Percentiles rank a stretch among this genome's conserved stretches.
phyloP scores from a whole-genome alignment of 2,113 vertebrate genomes.

The Paramormyrops kingsleyae region DNA sequence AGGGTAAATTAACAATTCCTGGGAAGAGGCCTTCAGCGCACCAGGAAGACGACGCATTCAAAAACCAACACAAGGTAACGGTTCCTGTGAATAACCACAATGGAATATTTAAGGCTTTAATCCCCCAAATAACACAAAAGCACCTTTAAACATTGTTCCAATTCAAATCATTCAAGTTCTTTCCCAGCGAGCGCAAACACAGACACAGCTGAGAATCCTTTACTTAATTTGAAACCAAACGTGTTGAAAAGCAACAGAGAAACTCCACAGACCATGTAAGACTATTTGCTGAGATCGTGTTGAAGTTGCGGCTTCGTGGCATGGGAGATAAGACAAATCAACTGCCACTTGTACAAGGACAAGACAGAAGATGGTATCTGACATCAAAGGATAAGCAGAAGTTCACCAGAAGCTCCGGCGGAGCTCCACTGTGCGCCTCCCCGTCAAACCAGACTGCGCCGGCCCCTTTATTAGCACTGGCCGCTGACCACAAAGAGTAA shows the following conservation, averaged over 20 bases:
- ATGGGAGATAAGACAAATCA: conserved; percentile 2
- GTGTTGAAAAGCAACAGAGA: not conserved
- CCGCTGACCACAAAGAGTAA: not conserved
- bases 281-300: not conserved
- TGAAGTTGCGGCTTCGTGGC: not conserved
- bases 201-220: not conserved
- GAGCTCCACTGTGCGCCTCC: not conserved
- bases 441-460: not conserved
- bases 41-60: not conserved
- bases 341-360: not conserved
- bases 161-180: not conserved
- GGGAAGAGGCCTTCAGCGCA: not conserved
- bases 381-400: conserved; percentile 1
- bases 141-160: not conserved
- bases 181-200: not conserved
- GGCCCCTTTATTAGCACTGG: not conserved
- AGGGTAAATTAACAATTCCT: not conserved
- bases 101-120: not conserved
- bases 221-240: conserved; percentile 4
- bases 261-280: not conserved
- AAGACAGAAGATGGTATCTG: not conserved
- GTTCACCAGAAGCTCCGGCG: not conserved
- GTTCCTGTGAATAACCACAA: conserved; percentile 1
- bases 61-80: not conserved
- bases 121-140: not conserved